Conservation (phyloP, 92 coral and sea anemone genomes). For the Siderastrea radians region DNA sequence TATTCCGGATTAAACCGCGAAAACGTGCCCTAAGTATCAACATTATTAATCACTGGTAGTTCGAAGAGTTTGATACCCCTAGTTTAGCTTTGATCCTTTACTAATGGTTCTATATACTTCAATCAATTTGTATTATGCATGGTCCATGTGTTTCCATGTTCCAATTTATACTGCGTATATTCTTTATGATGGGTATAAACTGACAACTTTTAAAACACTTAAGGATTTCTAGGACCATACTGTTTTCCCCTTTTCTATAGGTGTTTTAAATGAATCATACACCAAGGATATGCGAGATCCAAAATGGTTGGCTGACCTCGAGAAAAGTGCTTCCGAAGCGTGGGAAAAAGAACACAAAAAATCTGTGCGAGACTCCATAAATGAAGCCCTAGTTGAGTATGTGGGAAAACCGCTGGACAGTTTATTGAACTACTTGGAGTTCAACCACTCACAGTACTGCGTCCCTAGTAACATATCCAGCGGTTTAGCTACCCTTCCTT, state of each 20-base stretch:
- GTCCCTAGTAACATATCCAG: constrained; percentile 95
- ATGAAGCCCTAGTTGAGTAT: constrained; percentile 75
- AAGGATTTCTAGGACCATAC: too few species aligned
- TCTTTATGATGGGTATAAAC: too few species aligned
- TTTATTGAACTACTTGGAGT: constrained; percentile 75
- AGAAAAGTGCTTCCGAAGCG: constrained; percentile 43
- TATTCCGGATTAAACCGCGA: too few species aligned
- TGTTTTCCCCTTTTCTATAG: constrained; percentile 10
- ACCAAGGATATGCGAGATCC: constrained; percentile 72
- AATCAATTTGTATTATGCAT: too few species aligned
- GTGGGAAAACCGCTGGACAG: constrained; percentile 87
- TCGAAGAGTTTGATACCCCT: too few species aligned
- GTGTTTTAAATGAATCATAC: constrained; percentile 68
- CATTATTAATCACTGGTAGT: too few species aligned
- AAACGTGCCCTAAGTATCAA: too few species aligned
- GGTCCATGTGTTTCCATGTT: too few species aligned
- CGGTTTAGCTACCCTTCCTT: constrained; percentile 92
- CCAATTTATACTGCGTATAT: too few species aligned
- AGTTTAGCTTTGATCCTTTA: too few species aligned
- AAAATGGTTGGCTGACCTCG: constrained; percentile 60
- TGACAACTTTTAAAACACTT: too few species aligned
- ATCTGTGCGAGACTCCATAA: constrained; percentile 64
- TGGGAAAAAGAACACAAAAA: constrained; percentile 70
- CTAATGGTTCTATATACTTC: too few species aligned
- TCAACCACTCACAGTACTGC: constrained; percentile 85